A percentile compares a stretch with the other conserved stretches of the same genome.
Conservation (phyloP, 2,888 invertebrate genomes). For the Disparrhopalites patrizii region DNA sequence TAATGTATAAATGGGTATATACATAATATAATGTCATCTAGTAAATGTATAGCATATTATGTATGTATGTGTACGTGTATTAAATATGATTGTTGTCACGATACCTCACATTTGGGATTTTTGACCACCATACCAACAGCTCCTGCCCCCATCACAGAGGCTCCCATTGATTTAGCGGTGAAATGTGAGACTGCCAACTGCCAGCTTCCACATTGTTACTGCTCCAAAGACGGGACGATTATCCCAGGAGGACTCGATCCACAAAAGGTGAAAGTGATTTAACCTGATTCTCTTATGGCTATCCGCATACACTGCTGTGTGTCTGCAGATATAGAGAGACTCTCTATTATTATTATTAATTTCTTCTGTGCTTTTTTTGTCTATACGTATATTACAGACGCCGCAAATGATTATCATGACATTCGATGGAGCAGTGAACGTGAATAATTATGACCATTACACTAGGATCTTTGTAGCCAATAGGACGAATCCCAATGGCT, state of each 20-base stretch:
- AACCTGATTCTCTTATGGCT: slow-evolving; percentile 2
- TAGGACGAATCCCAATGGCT: slow-evolving; percentile 82
- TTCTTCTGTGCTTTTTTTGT: too few species aligned
- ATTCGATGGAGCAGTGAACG: slow-evolving; percentile 88
- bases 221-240: slow-evolving; percentile 82
- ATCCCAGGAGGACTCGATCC: slow-evolving; percentile 79
- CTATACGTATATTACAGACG: slow-evolving; percentile 66
- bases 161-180: slow-evolving; percentile 71
- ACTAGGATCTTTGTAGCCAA: slow-evolving; percentile 72
- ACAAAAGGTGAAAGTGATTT: slow-evolving; percentile 64
- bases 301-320: too few species aligned
- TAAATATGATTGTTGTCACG: too few species aligned
- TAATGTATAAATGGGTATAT: too few species aligned
- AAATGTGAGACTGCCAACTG: slow-evolving; percentile 74
- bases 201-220: slow-evolving; percentile 81
- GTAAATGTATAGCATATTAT: not conserved
- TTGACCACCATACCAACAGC: slow-evolving; percentile 58
- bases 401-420: slow-evolving; percentile 90
- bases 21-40: not conserved
- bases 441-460: slow-evolving; percentile 85
- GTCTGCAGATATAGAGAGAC: too few species aligned
- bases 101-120: too few species aligned
- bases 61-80: not conserved
- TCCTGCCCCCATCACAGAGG: slow-evolving; percentile 73
- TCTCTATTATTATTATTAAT: too few species aligned